Base-by-base conservation (phyloP, 2,113 vertebrate species). In the Melanocharis versteri region DNA sequence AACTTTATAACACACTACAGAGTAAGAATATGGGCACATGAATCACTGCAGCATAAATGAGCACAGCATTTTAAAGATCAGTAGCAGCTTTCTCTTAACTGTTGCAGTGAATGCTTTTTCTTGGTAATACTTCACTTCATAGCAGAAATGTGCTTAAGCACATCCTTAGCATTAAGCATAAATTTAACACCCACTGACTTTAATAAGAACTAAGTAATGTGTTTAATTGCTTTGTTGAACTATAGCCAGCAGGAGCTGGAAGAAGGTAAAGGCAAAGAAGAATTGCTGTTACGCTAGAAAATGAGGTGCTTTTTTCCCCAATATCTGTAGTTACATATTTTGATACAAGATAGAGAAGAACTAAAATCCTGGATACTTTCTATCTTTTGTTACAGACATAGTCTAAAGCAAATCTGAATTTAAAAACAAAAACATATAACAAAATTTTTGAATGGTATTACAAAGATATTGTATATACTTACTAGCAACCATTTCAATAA, bases 151-250 rank as follows among this genome's bases (percentile, higher is more conserved):
- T 33, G 47, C 62, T 89, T 80, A 80, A 86, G 88, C 30, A 51
- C 31, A 66, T 77, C 48, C 54, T 79, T 35, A 85, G 39, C 31
- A 69, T 48, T 82, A 90, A 57, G 70, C 65, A 88, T 69, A 85
- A 85, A 94, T 77, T 78, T 92, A 89, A 92, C 66, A 81, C 60
- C 39, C 68, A 57, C 60, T 44, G 72, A 65, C 50, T 90, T 77
- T 58, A 92, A 54, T 57, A 51, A 85, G 50, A 88, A 66, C 50
- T 61, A 93, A 92, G 71, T 86, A 85, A 75, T 37, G 35, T 73
- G 39, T 47, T 90, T 86, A 93, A 80, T 54, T 58, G 83, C 68
- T 78, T 83, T 73, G 42, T 8, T 83, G 90, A 93, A 86, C 50
- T 90, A 39, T 0, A 83, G 72, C 35, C 26, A 92, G 54, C 13